phyloP scores from a whole-genome alignment of 2,888 invertebrate species.

The Rhagium mordax region DNA sequence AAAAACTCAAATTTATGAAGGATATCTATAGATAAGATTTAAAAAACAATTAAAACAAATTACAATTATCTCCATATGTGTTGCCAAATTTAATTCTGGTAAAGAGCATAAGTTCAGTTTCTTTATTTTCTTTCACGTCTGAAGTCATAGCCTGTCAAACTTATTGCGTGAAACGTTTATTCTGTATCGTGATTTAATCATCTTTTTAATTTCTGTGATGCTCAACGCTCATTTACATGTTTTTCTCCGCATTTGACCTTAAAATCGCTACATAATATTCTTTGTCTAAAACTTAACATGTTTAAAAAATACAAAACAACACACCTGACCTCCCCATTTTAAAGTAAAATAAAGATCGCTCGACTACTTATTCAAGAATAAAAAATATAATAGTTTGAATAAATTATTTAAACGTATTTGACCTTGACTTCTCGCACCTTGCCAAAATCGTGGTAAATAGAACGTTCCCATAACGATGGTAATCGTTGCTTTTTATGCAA shows the following conservation, averaged over 20 bases:
- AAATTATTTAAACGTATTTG: constrained; percentile 5
- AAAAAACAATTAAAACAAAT: too few species aligned
- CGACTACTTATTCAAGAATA: constrained; percentile 1
- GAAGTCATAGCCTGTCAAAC: too few species aligned
- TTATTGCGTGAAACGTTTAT: too few species aligned
- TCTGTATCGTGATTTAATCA: too few species aligned
- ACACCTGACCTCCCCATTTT: constrained; percentile 11
- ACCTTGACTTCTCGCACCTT: constrained; percentile 21
- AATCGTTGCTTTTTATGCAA: constrained; percentile 24
- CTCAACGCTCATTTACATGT: too few species aligned
- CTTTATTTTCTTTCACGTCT: too few species aligned
- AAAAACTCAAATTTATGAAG: too few species aligned
- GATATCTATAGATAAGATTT: too few species aligned
- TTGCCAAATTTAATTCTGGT: too few species aligned
- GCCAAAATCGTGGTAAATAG: not conserved
- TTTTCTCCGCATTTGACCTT: not conserved
- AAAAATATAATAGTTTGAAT: constrained; percentile 7
- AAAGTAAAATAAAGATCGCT: constrained; percentile 12
- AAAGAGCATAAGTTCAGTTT: too few species aligned
- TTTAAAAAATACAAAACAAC: constrained; percentile 1
- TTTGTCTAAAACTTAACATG: not conserved
- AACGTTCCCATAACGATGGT: not conserved
- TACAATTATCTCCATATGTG: too few species aligned
- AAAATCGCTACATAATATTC: not conserved
- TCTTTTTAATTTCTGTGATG: too few species aligned